Evolutionary conservation across 2,113 vertebrate species (phyloP).

Genomic region (Chlorodrepanis virens): DNA sequence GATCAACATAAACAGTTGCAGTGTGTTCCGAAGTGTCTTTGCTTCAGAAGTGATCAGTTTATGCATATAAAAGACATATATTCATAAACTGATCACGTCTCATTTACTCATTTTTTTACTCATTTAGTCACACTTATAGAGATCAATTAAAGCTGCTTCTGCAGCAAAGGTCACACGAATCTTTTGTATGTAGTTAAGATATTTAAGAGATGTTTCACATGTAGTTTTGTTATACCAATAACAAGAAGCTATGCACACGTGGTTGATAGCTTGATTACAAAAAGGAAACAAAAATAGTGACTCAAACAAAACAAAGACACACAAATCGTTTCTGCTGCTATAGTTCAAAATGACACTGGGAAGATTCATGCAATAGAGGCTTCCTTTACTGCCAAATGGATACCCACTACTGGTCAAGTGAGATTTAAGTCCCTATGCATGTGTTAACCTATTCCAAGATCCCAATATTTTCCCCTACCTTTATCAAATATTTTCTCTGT

Average conservation of each 20-base stretch:
- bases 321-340: not conserved
- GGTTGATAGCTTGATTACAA: not conserved
- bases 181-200: not conserved
- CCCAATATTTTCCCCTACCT: accelerated
- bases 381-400: not conserved
- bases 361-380: not conserved
- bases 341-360: not conserved
- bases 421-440: not conserved
- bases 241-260: not conserved
- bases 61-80: not conserved
- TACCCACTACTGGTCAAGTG: not conserved
- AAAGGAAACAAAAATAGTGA: not conserved
- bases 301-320: not conserved
- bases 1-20: not conserved
- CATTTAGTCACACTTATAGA: not conserved
- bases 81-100: no score
- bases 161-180: not conserved
- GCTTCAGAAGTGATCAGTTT: not conserved
- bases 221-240: not conserved
- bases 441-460: not conserved
- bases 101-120: no score
- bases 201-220: not conserved
- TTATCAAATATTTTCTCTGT: not conserved
- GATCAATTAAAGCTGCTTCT: not conserved
- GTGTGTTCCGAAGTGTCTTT: not conserved